phyloP scores from a whole-genome alignment of 2,113 vertebrate genomes.

The Cololabis saira region DNA sequence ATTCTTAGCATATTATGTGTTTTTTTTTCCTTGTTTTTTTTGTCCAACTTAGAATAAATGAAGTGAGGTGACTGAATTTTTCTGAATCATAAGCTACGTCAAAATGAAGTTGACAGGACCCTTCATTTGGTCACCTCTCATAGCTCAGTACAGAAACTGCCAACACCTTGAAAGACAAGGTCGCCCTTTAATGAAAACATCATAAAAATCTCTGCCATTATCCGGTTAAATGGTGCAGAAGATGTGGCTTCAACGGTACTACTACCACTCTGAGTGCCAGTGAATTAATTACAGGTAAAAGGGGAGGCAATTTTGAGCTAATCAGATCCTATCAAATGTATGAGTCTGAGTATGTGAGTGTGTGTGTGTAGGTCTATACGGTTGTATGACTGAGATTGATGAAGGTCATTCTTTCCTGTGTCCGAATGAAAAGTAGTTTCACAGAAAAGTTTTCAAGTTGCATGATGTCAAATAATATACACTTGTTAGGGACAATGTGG shows the following conservation, averaged over 20 bases:
- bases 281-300: constrained; percentile 75
- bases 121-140: constrained; percentile 48
- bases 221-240: constrained; percentile 80
- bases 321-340: constrained; percentile 51
- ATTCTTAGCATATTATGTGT: too few species aligned
- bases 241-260: constrained; percentile 68
- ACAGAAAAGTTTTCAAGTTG: constrained; percentile 39
- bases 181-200: constrained; percentile 71
- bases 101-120: constrained; percentile 39
- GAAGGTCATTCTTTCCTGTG: constrained; percentile 57
- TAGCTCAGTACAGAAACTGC: constrained; percentile 29
- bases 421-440: constrained; percentile 29
- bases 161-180: constrained; percentile 73
- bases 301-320: constrained; percentile 60
- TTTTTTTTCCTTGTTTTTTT: neutral
- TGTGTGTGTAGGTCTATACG: constrained; percentile 1
- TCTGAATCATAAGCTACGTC: constrained; percentile 52
- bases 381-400: constrained; percentile 11
- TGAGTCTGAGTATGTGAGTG: neutral
- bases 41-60: constrained; percentile 19
- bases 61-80: constrained; percentile 38
- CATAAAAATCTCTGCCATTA: constrained; percentile 74
- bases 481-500: neutral
- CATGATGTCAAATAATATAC: constrained; percentile 22
- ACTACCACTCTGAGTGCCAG: constrained; percentile 57